A percentile compares a stretch with the other conserved stretches of the same genome.
These are phyloP conservation scores for Anthonomus grandis DNA, from an alignment of 1,140 invertebrate species.

Conservation along the genomic window DNA sequence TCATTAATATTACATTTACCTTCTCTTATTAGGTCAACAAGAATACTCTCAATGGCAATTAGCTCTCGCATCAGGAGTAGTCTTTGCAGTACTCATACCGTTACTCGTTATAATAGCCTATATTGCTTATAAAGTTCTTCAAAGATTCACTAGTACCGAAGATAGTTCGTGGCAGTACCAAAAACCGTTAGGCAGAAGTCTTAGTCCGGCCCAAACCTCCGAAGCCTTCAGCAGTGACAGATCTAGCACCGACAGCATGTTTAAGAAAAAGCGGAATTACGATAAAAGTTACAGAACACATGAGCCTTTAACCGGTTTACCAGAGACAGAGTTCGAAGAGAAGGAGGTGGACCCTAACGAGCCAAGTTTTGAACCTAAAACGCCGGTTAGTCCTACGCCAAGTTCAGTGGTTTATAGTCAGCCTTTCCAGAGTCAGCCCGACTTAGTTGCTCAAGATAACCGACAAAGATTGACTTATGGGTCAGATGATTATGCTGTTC, in stretches of 20 bases:
- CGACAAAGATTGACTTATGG: conserved; percentile 23
- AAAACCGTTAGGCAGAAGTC: conserved; percentile 10
- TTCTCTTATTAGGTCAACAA: conserved; percentile 52
- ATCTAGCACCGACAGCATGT: conserved; percentile 30
- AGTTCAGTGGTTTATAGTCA: conserved; percentile 23
- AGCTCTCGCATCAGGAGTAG: conserved; percentile 71
- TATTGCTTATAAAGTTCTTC: conserved; percentile 61
- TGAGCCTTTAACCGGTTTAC: conserved; percentile 73
- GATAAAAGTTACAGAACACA: conserved; percentile 77
- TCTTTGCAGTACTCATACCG: conserved; percentile 71
- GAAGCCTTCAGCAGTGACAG: conserved; percentile 30
- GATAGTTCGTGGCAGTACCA: conserved; percentile 38
- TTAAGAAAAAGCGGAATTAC: conserved; percentile 66
- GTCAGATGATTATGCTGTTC: conserved; percentile 31
- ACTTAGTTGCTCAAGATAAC: conserved; percentile 12
- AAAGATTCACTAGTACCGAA: conserved; percentile 52
- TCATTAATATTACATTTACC: not conserved
- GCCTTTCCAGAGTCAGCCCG: conserved; percentile 20
- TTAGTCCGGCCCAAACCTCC: conserved; percentile 29
- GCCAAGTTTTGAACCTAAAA: conserved; percentile 25
- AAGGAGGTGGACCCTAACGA: conserved; percentile 65
- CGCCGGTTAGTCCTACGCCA: conserved; percentile 20
- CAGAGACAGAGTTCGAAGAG: conserved; percentile 72
- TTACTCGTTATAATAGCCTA: conserved; percentile 69
- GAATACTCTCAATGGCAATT: conserved; percentile 60